Evolutionary conservation across 2,113 vertebrate species (phyloP), one percentile per base, ranked within the genome.

Genomic region (Actinemys pallida): DNA sequence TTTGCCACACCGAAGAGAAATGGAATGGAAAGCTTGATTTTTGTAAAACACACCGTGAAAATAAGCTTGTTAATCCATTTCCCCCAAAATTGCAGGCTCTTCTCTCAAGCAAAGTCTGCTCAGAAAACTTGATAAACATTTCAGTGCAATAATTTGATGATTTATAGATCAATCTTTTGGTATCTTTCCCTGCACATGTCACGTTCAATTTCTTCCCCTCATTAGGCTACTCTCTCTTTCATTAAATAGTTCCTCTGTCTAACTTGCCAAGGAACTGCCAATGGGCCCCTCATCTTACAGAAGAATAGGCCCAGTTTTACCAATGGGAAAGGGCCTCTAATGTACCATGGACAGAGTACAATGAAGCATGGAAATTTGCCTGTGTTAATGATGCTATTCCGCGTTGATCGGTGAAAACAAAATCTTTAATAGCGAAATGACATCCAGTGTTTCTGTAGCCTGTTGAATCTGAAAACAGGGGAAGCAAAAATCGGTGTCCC

Each of bases 201-300:
- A 94, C 45, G 81, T 97, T 95, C 50, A 3, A 90, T 92, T 94
- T 94, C 65, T 87, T 98, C 86, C 93, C 84, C 95, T 94, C 98
- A 97, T 97, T 98, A 98, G 97, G 98, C 98, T 97, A 95, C 97
- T 98, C 97, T 89, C 94, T 95, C 96, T 94, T 95, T 98, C 97
- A 97, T 98, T 99, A 98, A 98, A 99, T 98, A 98, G 97, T 98
- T 98, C 96, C 97, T 98, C 98, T 99, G 98, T 99, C 97, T 98
- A 97, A 96, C 90, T 88, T 96, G 98, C 99, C 98, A 99, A 99
- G 98, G 98, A 98, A 98, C 98, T 99, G 99, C 98, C 98, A 99
- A 98, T 97, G 97, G 97, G 94, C 86, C 95, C 94, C 96, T 95
- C 87, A 83, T 98, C 99, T 98, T 98, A 98, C 94, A 97, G 97